Percentiles rank a stretch among this genome's conserved stretches.
Evolutionary conservation across 2,113 vertebrate genomes (phyloP).

Genomic region (Gnathonemus echidnorhynchus): DNA sequence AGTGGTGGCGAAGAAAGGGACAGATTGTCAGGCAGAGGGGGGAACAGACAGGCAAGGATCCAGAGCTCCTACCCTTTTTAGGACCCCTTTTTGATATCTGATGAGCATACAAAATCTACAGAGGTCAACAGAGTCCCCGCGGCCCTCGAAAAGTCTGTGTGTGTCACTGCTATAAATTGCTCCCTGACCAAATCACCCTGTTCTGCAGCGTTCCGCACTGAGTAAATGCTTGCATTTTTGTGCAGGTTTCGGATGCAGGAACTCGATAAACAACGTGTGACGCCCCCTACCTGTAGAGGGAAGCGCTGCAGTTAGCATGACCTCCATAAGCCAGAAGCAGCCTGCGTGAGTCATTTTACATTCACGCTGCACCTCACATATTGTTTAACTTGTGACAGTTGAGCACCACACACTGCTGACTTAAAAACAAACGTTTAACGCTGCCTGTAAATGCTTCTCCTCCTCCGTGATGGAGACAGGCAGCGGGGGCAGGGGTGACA

Average conservation of each 20-base stretch:
- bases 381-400: background rate
- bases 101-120: background rate
- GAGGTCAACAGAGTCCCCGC: background rate
- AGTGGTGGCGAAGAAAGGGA: too few species aligned
- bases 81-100: background rate
- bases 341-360: background rate
- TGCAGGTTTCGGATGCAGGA: background rate
- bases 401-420: background rate
- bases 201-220: background rate
- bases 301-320: background rate
- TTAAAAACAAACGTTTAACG: conserved; percentile 59
- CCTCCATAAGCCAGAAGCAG: background rate
- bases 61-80: background rate
- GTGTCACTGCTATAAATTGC: background rate
- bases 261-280: background rate
- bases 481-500: conserved; percentile 53
- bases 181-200: background rate
- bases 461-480: conserved; percentile 18
- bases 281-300: background rate
- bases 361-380: background rate
- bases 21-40: too few species aligned
- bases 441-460: conserved; percentile 51
- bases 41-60: too few species aligned
- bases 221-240: background rate
- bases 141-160: background rate